Evolutionary conservation across 2,113 vertebrate genomes (phyloP).

Genomic region (Craseonycteris thonglongyai): DNA sequence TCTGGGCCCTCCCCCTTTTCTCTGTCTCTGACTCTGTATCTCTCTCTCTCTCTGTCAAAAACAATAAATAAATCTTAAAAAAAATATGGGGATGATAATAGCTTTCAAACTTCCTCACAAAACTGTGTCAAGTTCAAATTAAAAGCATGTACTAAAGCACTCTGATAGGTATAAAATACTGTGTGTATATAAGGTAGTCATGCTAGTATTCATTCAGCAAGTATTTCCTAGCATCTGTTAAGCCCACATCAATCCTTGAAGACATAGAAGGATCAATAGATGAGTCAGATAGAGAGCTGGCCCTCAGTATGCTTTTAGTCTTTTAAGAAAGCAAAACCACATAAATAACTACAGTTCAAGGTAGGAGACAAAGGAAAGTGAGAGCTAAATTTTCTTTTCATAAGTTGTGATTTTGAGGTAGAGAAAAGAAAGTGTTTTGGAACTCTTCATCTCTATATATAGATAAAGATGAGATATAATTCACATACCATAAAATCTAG

Average conservation of each 20-base stretch:
- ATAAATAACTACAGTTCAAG: not conserved
- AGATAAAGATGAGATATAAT: not conserved
- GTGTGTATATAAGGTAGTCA: not conserved
- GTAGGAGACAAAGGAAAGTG: not conserved
- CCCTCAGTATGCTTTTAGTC: not conserved
- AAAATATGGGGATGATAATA: not conserved
- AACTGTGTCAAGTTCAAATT: constrained; percentile 14
- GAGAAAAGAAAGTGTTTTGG: not conserved
- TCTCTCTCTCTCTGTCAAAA: too few species aligned
- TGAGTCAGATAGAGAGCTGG: not conserved
- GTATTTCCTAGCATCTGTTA: not conserved
- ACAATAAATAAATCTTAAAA: too few species aligned
- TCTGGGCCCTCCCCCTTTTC: too few species aligned
- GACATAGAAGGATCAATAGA: not conserved
- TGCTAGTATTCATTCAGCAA: not conserved
- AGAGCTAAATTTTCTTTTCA: constrained; percentile 1
- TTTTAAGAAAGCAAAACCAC: not conserved
- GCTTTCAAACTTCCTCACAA: not conserved
- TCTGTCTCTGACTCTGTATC: too few species aligned
- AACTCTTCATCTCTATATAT: not conserved
- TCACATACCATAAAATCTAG: not conserved
- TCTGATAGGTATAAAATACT: not conserved
- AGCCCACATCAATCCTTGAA: not conserved
- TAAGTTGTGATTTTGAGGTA: constrained; percentile 10
- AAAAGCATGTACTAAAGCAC: constrained; percentile 16